Evolutionary conservation across 2,113 vertebrate species (phyloP).

Genomic region (Girardinichthys multiradiatus): DNA sequence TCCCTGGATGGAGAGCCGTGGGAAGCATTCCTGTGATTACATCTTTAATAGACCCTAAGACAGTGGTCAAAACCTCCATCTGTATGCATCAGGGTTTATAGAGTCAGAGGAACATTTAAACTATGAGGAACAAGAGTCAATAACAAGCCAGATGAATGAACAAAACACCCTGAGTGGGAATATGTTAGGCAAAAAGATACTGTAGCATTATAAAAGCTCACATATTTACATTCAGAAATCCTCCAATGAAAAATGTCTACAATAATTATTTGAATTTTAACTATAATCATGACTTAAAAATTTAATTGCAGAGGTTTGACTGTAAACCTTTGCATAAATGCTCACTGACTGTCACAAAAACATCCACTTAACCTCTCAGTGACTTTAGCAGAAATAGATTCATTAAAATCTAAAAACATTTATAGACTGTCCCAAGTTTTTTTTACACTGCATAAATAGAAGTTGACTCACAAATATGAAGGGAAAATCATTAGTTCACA

Average conservation of each 20-base stretch:
- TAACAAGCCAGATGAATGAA: conserved; percentile 35
- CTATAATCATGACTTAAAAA: conserved; percentile 23
- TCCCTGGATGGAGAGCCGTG: conserved; percentile 11
- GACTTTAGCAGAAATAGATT: conserved; percentile 28
- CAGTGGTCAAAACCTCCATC: conserved; percentile 40
- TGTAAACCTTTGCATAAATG: conserved; percentile 2
- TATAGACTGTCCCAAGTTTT: background rate
- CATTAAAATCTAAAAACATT: conserved; percentile 22
- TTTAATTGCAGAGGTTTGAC: conserved; percentile 11
- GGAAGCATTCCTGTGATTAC: conserved; percentile 36
- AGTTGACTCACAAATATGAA: conserved; percentile 34
- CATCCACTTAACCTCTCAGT: conserved; percentile 17
- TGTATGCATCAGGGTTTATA: conserved; percentile 49
- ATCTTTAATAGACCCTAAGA: conserved; percentile 46
- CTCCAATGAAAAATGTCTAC: conserved; percentile 9
- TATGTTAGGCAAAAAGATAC: conserved; percentile 13
- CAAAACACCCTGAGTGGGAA: conserved; percentile 16
- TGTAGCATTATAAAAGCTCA: conserved; percentile 9
- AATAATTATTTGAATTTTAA: conserved; percentile 21
- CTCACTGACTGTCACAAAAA: conserved; percentile 1
- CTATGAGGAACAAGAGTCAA: conserved; percentile 27
- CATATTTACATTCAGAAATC: background rate
- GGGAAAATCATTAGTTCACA: conserved; percentile 24
- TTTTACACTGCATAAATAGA: background rate
- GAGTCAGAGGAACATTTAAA: conserved; percentile 41